Percentiles rank a stretch among this genome's conserved stretches.
Evolutionary conservation across 2,113 vertebrate genomes (phyloP).

Genomic region (Tragelaphus imberbis): DNA sequence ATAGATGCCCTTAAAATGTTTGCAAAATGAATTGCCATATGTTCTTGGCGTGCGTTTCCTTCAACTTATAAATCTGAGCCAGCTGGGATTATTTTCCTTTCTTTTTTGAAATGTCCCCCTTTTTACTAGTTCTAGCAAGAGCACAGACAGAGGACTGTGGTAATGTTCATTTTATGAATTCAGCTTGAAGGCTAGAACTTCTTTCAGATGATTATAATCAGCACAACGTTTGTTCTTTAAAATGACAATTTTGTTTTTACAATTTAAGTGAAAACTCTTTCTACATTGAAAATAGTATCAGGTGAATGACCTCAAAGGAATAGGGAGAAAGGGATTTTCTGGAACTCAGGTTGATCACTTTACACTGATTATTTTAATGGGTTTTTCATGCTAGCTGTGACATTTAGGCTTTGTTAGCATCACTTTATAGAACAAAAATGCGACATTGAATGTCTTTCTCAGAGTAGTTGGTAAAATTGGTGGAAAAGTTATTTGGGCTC

Average conservation of each 20-base stretch:
- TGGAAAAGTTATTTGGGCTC: slow-evolving; percentile 20
- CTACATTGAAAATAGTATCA: background rate
- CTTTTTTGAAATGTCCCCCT: background rate
- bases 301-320: background rate
- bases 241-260: slow-evolving; percentile 22
- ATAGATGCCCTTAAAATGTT: background rate
- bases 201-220: slow-evolving; percentile 8
- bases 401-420: slow-evolving; percentile 2
- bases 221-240: background rate
- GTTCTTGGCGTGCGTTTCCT: background rate
- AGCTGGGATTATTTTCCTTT: background rate
- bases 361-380: slow-evolving; percentile 9
- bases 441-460: slow-evolving; percentile 9
- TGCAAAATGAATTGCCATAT: background rate
- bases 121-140: background rate
- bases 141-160: background rate
- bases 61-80: background rate
- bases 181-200: background rate
- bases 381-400: background rate
- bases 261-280: background rate
- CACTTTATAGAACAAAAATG: slow-evolving; percentile 20
- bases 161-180: slow-evolving; percentile 13
- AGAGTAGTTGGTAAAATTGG: slow-evolving; percentile 17
- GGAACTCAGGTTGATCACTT: background rate
- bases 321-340: background rate